Base-by-base conservation (phyloP, 2,113 vertebrate species). In the Pomatostomus ruficeps region DNA sequence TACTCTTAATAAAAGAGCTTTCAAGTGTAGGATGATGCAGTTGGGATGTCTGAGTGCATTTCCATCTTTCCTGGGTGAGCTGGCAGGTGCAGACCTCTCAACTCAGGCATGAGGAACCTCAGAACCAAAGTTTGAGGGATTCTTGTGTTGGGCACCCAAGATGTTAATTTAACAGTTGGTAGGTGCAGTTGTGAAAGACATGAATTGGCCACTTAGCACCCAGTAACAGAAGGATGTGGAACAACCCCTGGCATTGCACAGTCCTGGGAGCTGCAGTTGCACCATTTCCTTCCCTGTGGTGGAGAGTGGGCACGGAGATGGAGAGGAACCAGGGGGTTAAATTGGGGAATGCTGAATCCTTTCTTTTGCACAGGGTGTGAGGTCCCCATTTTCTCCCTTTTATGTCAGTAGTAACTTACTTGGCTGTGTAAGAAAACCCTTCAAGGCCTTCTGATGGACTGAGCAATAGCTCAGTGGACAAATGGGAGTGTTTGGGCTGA, bases 161-260 rank as follows among this genome's bases (percentile, higher is more conserved):
- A 46, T 9, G 54, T 28, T 20, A 4, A 18, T 43, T 1, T 11
- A 36, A n/a, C 74, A 1, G 86, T 84, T 45, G 45, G 74, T 25
- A 11, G 71, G 49, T 36, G 49, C 31, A 6, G 81, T 97, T 96
- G 89, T 71, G 96, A 91, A 96, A 97, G 57, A 5, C 17, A 2
- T 1, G 0, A 62, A 15, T 0, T 6, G 33, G 36, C 43, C 1
- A 2, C 62, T 78, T 38, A 20, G 81, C 45, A 75, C 62, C 73
- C 12, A 0, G 62, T 11, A 85, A 73, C 94, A 83, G 87, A 71
- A 93, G 95, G 93, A 71, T 74, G 10, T 63, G 89, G 94, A 35
- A 88, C 66, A 76, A 68, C 6, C 4, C 14, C 46, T 0, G 4
- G 66, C 1, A 8, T 94, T 94, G 82, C 92, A 48, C 33, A 42